Base-by-base conservation (phyloP, 2,888 invertebrate genomes). In the Steinernema hermaphroditum region DNA sequence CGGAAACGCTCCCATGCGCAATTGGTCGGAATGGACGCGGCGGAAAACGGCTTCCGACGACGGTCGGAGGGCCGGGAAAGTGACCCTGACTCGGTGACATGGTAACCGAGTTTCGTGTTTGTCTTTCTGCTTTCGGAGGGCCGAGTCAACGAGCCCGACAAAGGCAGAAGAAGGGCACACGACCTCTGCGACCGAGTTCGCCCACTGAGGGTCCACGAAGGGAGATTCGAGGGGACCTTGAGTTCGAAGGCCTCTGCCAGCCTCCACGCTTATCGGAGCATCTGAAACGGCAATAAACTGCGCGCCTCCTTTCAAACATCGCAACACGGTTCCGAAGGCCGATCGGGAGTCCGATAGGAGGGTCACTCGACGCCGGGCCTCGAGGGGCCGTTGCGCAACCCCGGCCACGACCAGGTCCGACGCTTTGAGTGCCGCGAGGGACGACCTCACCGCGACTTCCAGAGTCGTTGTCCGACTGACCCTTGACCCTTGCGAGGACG, bases 91-190 rank as follows among this genome's bases (percentile, higher is more conserved):
- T 62, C 29, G 62, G 62, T 32, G 62, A 62, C 62, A 29, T 62
- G 32, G 62, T 62, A 62, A 62, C 62, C 62, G 62, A 62, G 62
- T 62, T 62, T 62, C 62, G 29, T 62, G 62, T 62, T 62, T 62
- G 62, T 19, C 62, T 62, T 62, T 62, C 62, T 62, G 62, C 62
- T 62, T 62, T 62, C 62, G 62, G 62, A 62, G 62, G 32, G 29
- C 16, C 29, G 62, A 62, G 62, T 62, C 62, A 62, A 62, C 62
- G 62, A 62, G 32, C 62, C 62, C 62, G 62, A 62, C 62, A 62
- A 62, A 62, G 50, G 62, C 22, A 32, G 62, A 22, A 54, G 54
- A 27, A 54, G 54, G 14, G 27, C 54, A 54, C 54, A 54, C 16
- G 62, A 32, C 62, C 62, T 62, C 62, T 19, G n/a, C 32, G 62